A percentile compares a stretch with the other conserved stretches of the same genome.
These are phyloP conservation scores for Vandiemenella viatica DNA, from an alignment of 2,888 invertebrate genomes.

Conservation along the genomic window DNA sequence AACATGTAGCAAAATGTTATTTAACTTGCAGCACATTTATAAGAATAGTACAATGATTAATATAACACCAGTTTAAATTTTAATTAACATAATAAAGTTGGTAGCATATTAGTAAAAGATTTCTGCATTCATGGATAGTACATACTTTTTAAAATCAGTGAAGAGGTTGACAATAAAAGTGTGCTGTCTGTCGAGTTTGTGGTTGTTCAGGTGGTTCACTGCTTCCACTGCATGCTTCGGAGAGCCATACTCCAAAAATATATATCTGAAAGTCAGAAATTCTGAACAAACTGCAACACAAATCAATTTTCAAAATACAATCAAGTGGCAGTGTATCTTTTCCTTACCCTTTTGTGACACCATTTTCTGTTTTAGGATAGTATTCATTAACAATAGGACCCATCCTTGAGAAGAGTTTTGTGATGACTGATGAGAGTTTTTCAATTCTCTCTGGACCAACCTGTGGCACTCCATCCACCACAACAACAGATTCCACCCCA, in stretches of 20 bases:
- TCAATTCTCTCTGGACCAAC: conserved; percentile 84
- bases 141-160: conserved; percentile 86
- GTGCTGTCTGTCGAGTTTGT: conserved; percentile 90
- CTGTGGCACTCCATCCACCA: conserved; percentile 91
- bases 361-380: conserved; percentile 71
- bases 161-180: conserved; percentile 88
- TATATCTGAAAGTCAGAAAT: conserved; percentile 42
- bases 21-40: too few species aligned
- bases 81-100: too few species aligned
- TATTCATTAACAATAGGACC: conserved; percentile 77
- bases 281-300: neutral
- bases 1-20: too few species aligned
- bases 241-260: conserved; percentile 82
- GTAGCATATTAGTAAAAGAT: too few species aligned
- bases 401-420: conserved; percentile 79
- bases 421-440: conserved; percentile 81
- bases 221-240: conserved; percentile 76
- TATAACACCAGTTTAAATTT: too few species aligned
- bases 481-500: conserved; percentile 88
- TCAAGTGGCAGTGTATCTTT: neutral
- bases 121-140: too few species aligned
- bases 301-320: neutral
- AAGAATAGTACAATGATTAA: too few species aligned
- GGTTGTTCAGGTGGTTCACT: conserved; percentile 73
- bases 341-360: conserved; percentile 63